Evolutionary conservation across 2,888 invertebrate species (phyloP), one percentile per base, ranked within the genome.

Genomic region (Leptopilina drosophilae): DNA sequence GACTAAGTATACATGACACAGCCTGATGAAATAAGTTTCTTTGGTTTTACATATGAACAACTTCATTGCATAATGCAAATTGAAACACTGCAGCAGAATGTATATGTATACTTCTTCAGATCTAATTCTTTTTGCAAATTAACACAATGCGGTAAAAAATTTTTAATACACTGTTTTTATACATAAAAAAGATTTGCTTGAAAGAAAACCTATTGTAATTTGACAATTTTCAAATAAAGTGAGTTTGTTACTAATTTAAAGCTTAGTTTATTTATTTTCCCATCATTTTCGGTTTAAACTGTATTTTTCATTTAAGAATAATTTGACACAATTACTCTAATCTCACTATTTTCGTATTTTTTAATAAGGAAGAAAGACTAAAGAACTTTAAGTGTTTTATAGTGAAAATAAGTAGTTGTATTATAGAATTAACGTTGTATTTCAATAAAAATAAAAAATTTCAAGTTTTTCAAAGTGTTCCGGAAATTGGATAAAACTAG

Each of bases 1-100:
- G 98, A 92, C 95, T 99, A 90, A 96, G 97, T 87, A 96, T 99
- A 89, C 98, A 98, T 93, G 96, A 98, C 92, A 92, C 94, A 78
- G 94, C 94, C 88, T 95, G 94, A 93, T 62, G 20, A 20, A 62
- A 15, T 62, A 62, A 62, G 59, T 62, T 62, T 62, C 20, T 20
- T n/a, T n/a, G 15, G 15, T 8, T 15, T 62, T 62, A 20, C 9
- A 20, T 15, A 15, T 20, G 62, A 62, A 9, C 15, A 7, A 15
- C 20, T 2, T 15, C 59, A 7, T n/a, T 15, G 20, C 20, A 7
- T 62, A 15, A 20, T 20, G 20, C 15, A 62, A 33, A 33, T 15
- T 62, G 20, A 62, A 62, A 62, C 33, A 33, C 62, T 62, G 7
- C 15, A 62, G 20, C 20, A 8, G 62, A 62, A 62, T 42, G 20